Percentiles rank a stretch among this genome's conserved stretches.
phyloP scores from a whole-genome alignment of 37 sponge, comb jelly and placozoan species.

The Eunapius fragilis region DNA sequence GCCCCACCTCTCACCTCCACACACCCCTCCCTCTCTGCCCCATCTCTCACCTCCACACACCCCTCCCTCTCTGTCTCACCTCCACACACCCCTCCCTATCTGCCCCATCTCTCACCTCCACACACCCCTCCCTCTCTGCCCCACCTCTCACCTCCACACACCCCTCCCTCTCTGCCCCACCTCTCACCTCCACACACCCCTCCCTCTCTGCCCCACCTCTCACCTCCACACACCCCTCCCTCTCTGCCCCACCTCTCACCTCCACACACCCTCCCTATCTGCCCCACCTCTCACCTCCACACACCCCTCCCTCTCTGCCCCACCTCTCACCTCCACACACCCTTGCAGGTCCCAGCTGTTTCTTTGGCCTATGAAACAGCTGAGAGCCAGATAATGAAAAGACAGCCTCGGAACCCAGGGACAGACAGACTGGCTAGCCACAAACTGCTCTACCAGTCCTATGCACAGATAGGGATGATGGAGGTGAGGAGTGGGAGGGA shows the following conservation, averaged over 20 bases:
- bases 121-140: not conserved
- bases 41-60: no score
- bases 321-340: not conserved
- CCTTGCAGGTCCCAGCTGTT: not conserved
- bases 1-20: conserved; percentile 1
- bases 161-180: not conserved
- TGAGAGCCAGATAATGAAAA: conserved; percentile 97
- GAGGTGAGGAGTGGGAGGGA: conserved; percentile 42
- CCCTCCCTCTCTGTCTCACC: conserved; percentile 1
- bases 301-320: not conserved
- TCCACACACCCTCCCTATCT: not conserved
- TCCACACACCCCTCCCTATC: not conserved
- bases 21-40: not conserved
- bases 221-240: not conserved
- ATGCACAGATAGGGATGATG: conserved; percentile 96
- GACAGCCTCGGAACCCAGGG: conserved; percentile 88
- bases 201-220: not conserved
- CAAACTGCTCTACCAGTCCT: conserved; percentile 81
- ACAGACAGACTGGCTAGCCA: conserved; percentile 88
- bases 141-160: not conserved
- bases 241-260: not conserved
- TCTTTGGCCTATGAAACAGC: conserved; percentile 88
- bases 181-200: not conserved
- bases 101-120: no score
- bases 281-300: not conserved